Conservation (phyloP, 2,113 vertebrate species). For the Prietella phreatophila region DNA sequence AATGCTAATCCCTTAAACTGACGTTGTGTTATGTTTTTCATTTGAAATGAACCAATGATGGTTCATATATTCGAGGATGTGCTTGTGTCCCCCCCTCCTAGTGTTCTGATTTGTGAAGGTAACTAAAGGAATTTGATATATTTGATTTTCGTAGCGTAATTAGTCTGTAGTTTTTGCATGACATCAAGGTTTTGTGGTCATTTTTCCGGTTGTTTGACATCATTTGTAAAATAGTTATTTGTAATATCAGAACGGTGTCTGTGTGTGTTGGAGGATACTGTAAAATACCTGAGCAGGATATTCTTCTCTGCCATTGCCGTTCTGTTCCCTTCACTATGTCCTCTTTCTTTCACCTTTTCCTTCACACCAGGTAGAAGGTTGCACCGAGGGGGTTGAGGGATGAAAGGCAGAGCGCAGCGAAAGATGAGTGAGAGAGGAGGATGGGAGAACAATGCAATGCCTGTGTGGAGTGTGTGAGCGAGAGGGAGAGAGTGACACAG, state of each 20-base stretch:
- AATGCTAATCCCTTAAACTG: neutral
- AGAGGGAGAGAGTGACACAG: conserved; percentile 36
- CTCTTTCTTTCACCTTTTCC: conserved; percentile 41
- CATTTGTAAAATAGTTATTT: neutral
- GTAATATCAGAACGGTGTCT: neutral
- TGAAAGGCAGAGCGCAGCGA: conserved; percentile 46
- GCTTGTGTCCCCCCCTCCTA: neutral
- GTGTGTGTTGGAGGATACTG: neutral
- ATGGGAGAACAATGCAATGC: conserved; percentile 64
- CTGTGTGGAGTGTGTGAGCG: conserved; percentile 61
- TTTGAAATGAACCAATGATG: neutral
- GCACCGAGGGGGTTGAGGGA: conserved; percentile 46
- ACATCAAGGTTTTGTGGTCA: neutral
- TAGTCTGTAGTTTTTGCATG: neutral
- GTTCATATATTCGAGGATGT: neutral
- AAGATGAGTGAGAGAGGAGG: conserved; percentile 46
- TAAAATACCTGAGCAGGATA: neutral
- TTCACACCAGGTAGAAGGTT: conserved; percentile 50
- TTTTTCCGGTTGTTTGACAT: neutral
- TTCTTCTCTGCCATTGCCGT: neutral
- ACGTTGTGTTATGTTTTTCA: neutral
- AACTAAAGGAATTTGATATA: neutral
- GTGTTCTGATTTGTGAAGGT: neutral
- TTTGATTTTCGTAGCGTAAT: neutral
- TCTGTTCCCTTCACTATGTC: conserved; percentile 8